Evolutionary conservation across 2,797 vertebrate genomes (phyloP).

Genomic region (Syngnathus acus): DNA sequence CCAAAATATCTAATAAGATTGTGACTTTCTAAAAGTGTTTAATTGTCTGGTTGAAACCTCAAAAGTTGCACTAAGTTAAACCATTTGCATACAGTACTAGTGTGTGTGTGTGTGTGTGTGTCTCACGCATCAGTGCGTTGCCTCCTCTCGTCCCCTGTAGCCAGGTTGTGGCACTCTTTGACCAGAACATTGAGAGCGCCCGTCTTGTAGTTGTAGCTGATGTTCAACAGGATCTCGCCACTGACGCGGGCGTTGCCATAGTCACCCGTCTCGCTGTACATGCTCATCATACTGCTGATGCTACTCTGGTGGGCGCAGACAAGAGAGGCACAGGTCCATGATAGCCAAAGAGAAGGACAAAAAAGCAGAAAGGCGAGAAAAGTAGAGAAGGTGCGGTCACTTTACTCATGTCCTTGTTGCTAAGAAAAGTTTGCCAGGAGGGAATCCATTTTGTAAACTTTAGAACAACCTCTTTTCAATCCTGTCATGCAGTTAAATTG

Average conservation of each 20-base stretch:
- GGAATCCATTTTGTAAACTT: not conserved
- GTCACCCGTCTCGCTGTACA: slow-evolving; percentile 96
- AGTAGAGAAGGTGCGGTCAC: not conserved
- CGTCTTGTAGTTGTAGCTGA: slow-evolving; percentile 95
- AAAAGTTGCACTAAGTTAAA: too few species aligned
- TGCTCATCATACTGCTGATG: slow-evolving; percentile 92
- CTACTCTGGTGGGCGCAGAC: slow-evolving; percentile 77
- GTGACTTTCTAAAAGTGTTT: not conserved
- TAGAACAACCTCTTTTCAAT: too few species aligned
- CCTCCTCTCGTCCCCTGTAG: slow-evolving; percentile 86
- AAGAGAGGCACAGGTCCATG: not conserved
- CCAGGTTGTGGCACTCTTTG: slow-evolving; percentile 90
- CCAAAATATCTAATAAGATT: not conserved
- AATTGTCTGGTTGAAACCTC: too few species aligned
- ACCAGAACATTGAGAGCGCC: slow-evolving; percentile 88
- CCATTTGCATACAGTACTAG: too few species aligned
- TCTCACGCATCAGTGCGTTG: slow-evolving; percentile 92
- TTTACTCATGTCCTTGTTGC: not conserved
- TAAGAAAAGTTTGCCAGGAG: not conserved
- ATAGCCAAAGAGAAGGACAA: not conserved
- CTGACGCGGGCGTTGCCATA: slow-evolving; percentile 89
- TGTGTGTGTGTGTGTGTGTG: slow-evolving; percentile 6
- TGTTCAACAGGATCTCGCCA: slow-evolving; percentile 87
- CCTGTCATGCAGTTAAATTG: not conserved
- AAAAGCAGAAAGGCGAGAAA: slow-evolving; percentile 10